A percentile compares a stretch with the other conserved stretches of the same genome.
phyloP scores from a whole-genome alignment of 2,113 vertebrate species.

The Malurus alboscapulatus region DNA sequence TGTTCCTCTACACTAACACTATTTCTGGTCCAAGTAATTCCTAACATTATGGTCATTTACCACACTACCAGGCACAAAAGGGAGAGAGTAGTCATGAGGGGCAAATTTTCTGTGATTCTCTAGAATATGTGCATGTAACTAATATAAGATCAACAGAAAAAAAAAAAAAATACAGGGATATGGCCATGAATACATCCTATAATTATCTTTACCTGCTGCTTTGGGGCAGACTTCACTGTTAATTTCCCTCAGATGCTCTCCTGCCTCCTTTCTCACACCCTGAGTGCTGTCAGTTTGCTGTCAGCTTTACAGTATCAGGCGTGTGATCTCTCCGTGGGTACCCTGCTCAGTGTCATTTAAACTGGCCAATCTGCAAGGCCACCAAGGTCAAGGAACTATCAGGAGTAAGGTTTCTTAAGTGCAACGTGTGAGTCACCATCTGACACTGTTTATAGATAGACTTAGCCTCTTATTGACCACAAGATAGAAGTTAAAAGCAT shows the following conservation, averaged over 20 bases:
- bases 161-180: not conserved
- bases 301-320: conserved; percentile 47
- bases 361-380: conserved; percentile 61
- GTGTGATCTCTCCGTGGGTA: conserved; percentile 59
- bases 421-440: conserved; percentile 83
- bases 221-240: not conserved
- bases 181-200: not conserved
- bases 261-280: not conserved
- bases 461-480: conserved; percentile 76
- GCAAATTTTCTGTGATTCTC: not conserved
- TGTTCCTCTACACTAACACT: not conserved
- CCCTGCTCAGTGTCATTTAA: conserved; percentile 79
- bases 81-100: not conserved
- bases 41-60: not conserved
- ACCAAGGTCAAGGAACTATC: conserved; percentile 81
- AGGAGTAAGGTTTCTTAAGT: conserved; percentile 83
- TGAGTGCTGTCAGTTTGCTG: not conserved
- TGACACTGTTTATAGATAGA: conserved; percentile 85
- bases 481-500: conserved; percentile 84
- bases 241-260: not conserved
- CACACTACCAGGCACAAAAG: not conserved
- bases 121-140: not conserved
- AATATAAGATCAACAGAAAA: not conserved
- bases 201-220: not conserved
- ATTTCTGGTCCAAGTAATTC: not conserved